Evolutionary conservation across 2,888 invertebrate genomes (phyloP), one percentile per base, ranked within the genome.

Genomic region (Drosophila ezoana): DNA sequence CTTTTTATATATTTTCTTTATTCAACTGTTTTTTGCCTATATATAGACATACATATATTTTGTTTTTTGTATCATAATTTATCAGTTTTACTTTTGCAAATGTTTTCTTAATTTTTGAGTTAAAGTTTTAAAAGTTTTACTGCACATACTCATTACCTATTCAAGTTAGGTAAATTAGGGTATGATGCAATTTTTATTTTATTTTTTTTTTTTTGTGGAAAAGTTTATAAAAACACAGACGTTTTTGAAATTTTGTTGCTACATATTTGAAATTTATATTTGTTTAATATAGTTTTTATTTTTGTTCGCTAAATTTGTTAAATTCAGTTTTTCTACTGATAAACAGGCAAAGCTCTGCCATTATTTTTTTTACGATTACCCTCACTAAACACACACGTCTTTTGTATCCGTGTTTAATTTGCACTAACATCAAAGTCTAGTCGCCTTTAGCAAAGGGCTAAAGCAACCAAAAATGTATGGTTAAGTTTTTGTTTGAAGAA

Each of bases 401-500:
- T 48, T 48, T 40, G 9, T 53, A 33, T 67, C 13, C 43, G 41
- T 61, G 9, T 47, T 68, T 62, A 23, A 52, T 58, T 52, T 51
- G 35, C 38, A 57, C 41, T 60, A 20, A 18, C 40, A 72, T 53
- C 41, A 56, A 56, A 67, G 37, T 71, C 79, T 79, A 76, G 81
- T 80, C 81, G 68, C 45, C 45, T 67, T 54, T 73, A 58, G 32
- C 13, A 35, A 61, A 58, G 38, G 51, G 37, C 61, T 40, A 61
- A 48, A 44, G 38, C 64, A 64, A 59, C 63, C 58, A 66, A 61
- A 58, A 65, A 76, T 64, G 43, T 69, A 58, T 64, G 67, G 69
- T 79, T 70, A 86, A 68, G 76, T 79, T 85, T 76, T 71, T 81
- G 71, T 77, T 81, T 71, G 68, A 63, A 23, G 14, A 41, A 65